Base-by-base conservation (phyloP, 2,113 vertebrate genomes). In the Macrotis lagotis region DNA sequence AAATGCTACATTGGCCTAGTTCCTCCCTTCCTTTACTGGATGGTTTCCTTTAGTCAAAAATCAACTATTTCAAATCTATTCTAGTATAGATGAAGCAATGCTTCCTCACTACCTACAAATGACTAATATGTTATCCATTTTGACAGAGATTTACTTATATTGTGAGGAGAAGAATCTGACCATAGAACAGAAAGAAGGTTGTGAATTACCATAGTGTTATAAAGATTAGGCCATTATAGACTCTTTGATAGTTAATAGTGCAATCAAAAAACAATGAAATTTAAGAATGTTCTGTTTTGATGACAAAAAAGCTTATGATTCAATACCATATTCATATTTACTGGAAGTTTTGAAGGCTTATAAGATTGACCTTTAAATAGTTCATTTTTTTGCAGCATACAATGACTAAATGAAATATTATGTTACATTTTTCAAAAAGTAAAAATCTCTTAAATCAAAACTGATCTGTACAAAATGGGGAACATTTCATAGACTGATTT, bases 381-480 rank as follows among this genome's bases (percentile, higher is more conserved):
- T 90, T 92, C 50, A 37, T 91, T 91, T 92, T 90, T 89, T 50
- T 51, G 12, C 94, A 94, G 89, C 44, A 94, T 94, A 89, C 51
- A 93, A 88, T 96, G 90, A 95, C 31, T 96, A 93, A 94, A 94
- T 93, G 49, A 83, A 83, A 83, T 83, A 83, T 83, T 83, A 92
- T 93, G 66, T 91, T 95, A 94, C 51, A 91, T 51, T 96, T 95
- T 96, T 93, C 48, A 95, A 95, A 96, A 49, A 93, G 88, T 52
- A 94, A 92, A 94, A 96, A n/a, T 49, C 91, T 96, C 26, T 93
- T 96, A 95, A 95, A 96, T 95, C 88, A 95, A 94, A 95, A 95
- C 19, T 66, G 22, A 0, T 91, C 52, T 66, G 48, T 92, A 31
- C 93, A 90, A 95, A 93, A 66, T 95, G 49, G 89, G 92, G 50